Percentiles rank a stretch among this genome's conserved stretches.
phyloP scores from a whole-genome alignment of 2,797 vertebrate species.

The Cheracebus regulus region DNA sequence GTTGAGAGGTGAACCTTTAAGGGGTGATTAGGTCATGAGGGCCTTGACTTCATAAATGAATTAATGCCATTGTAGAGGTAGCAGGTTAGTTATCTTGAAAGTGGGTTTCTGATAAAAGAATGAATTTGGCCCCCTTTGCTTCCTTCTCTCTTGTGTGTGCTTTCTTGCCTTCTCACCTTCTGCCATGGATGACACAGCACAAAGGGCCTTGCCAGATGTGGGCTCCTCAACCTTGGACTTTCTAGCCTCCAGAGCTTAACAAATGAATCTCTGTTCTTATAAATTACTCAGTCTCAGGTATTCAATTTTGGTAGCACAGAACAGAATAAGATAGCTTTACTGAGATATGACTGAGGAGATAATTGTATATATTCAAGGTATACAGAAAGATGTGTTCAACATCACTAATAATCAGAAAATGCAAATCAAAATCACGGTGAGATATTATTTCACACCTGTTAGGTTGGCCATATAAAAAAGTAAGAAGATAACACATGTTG shows the following conservation, averaged over 20 bases:
- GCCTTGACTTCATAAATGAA: background rate
- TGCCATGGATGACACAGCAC: background rate
- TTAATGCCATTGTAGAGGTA: background rate
- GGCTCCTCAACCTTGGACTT: background rate
- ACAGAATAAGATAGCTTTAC: background rate
- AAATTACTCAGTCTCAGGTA: background rate
- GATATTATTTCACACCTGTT: background rate
- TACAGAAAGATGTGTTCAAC: background rate
- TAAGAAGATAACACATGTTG: background rate
- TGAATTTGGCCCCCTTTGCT: background rate
- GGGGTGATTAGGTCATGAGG: background rate
- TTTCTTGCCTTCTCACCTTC: background rate
- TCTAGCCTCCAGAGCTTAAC: background rate
- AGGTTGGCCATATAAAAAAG: background rate
- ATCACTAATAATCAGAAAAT: background rate
- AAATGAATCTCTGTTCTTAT: background rate
- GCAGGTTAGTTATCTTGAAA: no score
- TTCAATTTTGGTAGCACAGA: background rate
- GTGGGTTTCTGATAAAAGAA: background rate
- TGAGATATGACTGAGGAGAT: background rate
- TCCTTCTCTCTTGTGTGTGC: background rate
- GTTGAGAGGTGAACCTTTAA: background rate
- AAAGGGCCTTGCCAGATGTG: background rate
- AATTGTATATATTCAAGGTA: background rate
- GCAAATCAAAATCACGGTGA: background rate